Base-by-base conservation (phyloP, 2,888 invertebrate species). In the Sinelater perroti region DNA sequence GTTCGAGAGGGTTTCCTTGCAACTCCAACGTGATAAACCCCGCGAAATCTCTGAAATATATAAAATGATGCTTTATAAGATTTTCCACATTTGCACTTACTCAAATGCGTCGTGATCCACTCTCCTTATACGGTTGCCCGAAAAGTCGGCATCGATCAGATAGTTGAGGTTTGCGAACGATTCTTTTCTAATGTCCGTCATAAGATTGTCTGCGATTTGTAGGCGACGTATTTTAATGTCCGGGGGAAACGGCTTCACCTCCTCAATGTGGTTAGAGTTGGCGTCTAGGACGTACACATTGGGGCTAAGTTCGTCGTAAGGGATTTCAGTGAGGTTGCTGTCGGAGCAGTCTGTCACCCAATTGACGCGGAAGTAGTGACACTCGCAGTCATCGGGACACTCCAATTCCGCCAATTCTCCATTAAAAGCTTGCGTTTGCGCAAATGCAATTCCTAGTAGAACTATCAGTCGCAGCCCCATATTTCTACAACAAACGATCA, bases 301-400 rank as follows among this genome's bases (percentile, higher is more conserved):
- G 28, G 81, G 80, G 69, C 88, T 88, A 54, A 89, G 82, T 67
- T 88, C 88, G 49, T 85, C 83, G 70, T 86, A 85, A 0, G 88
- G 88, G 18, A 89, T 83, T 58, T 82, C 81, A 0, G 88, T 88
- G 53, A 89, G 81, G 76, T 88, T 88, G 77, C 87, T 88, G 69
- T 88, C 87, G 0, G 89, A 89, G 69, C 89, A 89, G 71, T 89
- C 89, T 1, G 88, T 88, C 68, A 89, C 88, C 88, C 88, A 89
- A 78, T 89, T 88, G 69, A 88, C 85, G 59, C 88, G 82, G 77
- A 87, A 88, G 77, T 88, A 89, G 79, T 89, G 87, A 70, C 89
- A 89, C 71, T 88, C 87, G 72, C 89, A 89, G 67, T 88, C 88
- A 63, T 85, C 87, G 0, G 89, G 89, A 66, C 89, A 89, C 71